These are phyloP conservation scores for Catonia carolina DNA, from an alignment of 2,888 invertebrate genomes.

Conservation along the genomic window DNA sequence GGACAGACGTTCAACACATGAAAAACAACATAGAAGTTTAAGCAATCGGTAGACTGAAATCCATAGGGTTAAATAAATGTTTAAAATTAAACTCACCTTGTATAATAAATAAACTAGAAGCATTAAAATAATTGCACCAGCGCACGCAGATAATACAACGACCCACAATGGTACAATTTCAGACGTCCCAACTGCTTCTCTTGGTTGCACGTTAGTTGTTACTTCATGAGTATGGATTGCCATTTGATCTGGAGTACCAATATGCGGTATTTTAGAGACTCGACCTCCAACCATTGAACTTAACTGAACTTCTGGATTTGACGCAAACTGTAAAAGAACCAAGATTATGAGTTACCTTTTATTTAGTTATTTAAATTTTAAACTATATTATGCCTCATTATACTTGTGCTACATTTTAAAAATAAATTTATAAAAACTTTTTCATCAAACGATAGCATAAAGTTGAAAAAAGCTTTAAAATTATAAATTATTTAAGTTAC, in stretches of 20 bases:
- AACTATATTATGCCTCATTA: too few relatives aligned
- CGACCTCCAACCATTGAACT: constrained; percentile 68
- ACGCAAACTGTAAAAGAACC: constrained; percentile 42
- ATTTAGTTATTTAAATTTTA: too few relatives aligned
- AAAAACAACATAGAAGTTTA: too few relatives aligned
- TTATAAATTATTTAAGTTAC: too few relatives aligned
- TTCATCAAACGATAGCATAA: too few relatives aligned
- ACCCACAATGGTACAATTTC: constrained; percentile 78
- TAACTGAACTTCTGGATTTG: constrained; percentile 55
- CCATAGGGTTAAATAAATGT: too few relatives aligned
- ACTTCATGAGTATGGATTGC: constrained; percentile 61
- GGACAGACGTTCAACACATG: too few relatives aligned
- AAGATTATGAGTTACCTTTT: too few relatives aligned
- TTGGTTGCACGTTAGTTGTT: constrained; percentile 61
- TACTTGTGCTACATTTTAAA: too few relatives aligned
- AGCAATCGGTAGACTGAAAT: too few relatives aligned
- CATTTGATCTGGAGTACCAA: constrained; percentile 55
- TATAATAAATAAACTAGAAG: constrained; percentile 71
- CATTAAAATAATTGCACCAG: constrained; percentile 70
- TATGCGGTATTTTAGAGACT: constrained; percentile 66
- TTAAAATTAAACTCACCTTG: constrained; percentile 73
- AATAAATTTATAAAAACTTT: too few relatives aligned
- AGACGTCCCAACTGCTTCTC: constrained; percentile 54
- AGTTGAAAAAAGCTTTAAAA: too few relatives aligned
- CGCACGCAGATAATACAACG: constrained; percentile 73